Conservation (phyloP, 30 jellyfish, hydroid and myxozoan genomes). For the Hydractinia symbiolongicarpus region DNA sequence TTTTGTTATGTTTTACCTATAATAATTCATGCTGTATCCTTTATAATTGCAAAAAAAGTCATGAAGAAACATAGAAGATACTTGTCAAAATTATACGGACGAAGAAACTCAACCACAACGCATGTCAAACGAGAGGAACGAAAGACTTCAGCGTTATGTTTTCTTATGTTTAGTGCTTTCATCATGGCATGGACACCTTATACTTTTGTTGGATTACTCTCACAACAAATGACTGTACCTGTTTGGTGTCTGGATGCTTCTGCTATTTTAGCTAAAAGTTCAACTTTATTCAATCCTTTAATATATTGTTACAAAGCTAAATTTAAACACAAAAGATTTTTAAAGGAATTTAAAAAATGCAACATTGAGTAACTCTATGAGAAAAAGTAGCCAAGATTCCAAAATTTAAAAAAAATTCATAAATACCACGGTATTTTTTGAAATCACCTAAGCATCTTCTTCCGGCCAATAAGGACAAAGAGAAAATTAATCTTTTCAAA, state of each 20-base stretch:
- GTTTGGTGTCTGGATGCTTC: neutral
- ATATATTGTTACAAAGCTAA: neutral
- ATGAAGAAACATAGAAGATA: neutral
- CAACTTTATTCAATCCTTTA: constrained; percentile 6
- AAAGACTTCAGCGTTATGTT: neutral
- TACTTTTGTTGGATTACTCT: neutral
- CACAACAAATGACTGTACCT: neutral
- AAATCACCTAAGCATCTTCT: no score
- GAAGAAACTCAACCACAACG: neutral
- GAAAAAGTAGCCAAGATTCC: no score
- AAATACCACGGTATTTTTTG: no score
- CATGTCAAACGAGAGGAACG: neutral
- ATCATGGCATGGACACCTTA: constrained; percentile 7
- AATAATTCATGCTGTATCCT: neutral
- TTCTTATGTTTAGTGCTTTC: neutral
- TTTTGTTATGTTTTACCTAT: neutral
- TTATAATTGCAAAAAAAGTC: neutral
- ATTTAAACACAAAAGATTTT: no score
- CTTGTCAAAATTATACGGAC: neutral
- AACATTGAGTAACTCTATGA: no score
- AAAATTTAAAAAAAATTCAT: no score
- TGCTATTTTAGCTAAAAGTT: neutral
- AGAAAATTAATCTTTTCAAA: no score
- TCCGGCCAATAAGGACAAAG: no score
- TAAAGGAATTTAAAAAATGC: no score